Conservation (phyloP, 2,113 vertebrate species). For the Progne subis region DNA sequence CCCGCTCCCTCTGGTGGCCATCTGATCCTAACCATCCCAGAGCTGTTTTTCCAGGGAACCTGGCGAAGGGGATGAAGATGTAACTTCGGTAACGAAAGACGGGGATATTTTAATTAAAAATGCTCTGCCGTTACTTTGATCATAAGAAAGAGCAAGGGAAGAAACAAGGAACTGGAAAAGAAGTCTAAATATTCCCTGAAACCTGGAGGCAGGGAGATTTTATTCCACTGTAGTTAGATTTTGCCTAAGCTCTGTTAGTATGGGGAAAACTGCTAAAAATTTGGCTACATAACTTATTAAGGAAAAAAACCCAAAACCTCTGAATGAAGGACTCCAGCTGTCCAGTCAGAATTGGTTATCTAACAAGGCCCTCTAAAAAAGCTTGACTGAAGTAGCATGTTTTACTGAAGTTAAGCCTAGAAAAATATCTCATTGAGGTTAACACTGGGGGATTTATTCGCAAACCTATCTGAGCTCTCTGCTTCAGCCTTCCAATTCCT, state of each 20-base stretch:
- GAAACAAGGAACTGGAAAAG: neutral
- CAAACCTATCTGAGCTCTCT: neutral
- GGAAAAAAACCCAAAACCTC: neutral
- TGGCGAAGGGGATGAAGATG: fast-evolving
- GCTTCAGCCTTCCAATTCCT: neutral
- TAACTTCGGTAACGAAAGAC: neutral
- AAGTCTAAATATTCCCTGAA: neutral
- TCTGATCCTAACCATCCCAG: neutral
- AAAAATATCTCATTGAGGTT: neutral
- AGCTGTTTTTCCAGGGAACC: neutral
- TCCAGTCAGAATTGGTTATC: neutral
- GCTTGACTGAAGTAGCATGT: neutral
- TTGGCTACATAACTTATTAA: neutral
- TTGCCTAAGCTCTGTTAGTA: neutral
- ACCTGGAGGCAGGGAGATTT: neutral
- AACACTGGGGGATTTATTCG: neutral
- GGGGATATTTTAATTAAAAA: neutral
- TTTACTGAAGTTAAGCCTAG: neutral
- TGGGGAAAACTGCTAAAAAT: neutral
- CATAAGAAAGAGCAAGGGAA: neutral
- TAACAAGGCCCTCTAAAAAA: neutral
- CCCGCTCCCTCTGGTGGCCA: slow-evolving; percentile 15
- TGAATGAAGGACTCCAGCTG: neutral
- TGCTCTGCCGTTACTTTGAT: fast-evolving
- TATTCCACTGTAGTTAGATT: neutral